Base-by-base conservation (phyloP, 2,113 vertebrate species). In the Oncorhynchus mykiss region DNA sequence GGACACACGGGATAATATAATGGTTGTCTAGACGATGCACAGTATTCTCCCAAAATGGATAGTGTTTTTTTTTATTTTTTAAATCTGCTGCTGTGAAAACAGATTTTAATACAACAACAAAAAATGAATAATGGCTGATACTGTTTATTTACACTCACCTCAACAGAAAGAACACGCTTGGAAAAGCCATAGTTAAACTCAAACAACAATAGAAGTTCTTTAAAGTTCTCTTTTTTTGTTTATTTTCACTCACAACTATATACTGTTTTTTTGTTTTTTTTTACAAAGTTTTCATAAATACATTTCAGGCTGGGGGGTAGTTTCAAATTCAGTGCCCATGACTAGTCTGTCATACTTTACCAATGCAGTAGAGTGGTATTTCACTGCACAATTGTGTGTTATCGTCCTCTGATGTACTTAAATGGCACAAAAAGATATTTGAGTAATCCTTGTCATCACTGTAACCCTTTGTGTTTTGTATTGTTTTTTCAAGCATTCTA, bases 231-330 rank as follows among this genome's bases (percentile, higher is more conserved):
- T 78, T 82, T 85, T 72, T 72, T 78, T 74, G 64, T 85, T 79
- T 73, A 90, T 83, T 72, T 79, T 82, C 87, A 71, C 83, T 85
- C 92, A 92, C 86, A 86, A 69, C 74, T 81, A 81, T 81, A 54
- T 81, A 80, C 71, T 20, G 25, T 65, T 31, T 51, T 51, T 34
- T 1, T 7, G 7, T 7, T 82, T 89, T 27, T 27, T 27, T 34
- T 34, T 34, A 92, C 79, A 91, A 93, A 91, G 87, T 90, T 88
- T 82, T 92, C 88, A 95, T 96, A 96, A 96, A 97, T 97, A 96
- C 92, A 96, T 95, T 95, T 95, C 95, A 94, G 94, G 93, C 93
- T 94, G 94, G 93, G 93, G 51, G 51, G 93, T 92, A 92, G 90
- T 93, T 81, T 83, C 81, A 83, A 88, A 76, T 81, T 87, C 74